phyloP scores from a whole-genome alignment of 2,797 vertebrate genomes.

The Fratercula arctica region DNA sequence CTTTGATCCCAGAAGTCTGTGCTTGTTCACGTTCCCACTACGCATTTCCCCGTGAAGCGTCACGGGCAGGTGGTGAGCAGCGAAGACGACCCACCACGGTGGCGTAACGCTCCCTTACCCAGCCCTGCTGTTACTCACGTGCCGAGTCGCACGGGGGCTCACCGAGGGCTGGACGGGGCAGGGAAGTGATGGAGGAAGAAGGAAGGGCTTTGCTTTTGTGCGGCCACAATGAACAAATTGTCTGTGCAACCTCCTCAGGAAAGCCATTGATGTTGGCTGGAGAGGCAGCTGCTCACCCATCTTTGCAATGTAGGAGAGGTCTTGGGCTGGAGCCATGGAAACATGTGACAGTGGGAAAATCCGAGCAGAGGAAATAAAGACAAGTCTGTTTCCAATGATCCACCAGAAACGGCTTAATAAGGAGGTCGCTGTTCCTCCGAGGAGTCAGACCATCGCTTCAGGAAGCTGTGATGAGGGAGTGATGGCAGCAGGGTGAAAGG shows the following conservation, averaged over 20 bases:
- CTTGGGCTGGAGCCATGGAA: background rate
- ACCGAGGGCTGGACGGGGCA: background rate
- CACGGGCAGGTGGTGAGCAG: background rate
- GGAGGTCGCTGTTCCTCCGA: background rate
- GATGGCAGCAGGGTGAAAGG: background rate
- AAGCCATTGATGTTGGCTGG: background rate
- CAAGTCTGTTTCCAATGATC: background rate
- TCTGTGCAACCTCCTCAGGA: background rate
- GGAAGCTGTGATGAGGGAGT: background rate
- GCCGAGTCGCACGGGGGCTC: rapidly evolving
- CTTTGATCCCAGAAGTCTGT: background rate
- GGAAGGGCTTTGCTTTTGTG: background rate
- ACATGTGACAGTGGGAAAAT: background rate
- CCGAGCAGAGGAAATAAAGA: background rate
- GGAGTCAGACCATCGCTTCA: background rate
- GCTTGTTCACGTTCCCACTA: rapidly evolving
- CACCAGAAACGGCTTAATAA: background rate
- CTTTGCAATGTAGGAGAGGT: background rate
- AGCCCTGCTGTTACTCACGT: no score
- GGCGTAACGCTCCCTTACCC: background rate
- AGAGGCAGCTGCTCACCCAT: constrained; percentile 10
- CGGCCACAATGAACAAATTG: background rate
- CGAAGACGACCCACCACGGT: rapidly evolving
- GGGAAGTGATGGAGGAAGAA: background rate
- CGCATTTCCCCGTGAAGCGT: background rate